Conservation (phyloP, 1,140 invertebrate genomes). For the Eurosta solidaginis region DNA sequence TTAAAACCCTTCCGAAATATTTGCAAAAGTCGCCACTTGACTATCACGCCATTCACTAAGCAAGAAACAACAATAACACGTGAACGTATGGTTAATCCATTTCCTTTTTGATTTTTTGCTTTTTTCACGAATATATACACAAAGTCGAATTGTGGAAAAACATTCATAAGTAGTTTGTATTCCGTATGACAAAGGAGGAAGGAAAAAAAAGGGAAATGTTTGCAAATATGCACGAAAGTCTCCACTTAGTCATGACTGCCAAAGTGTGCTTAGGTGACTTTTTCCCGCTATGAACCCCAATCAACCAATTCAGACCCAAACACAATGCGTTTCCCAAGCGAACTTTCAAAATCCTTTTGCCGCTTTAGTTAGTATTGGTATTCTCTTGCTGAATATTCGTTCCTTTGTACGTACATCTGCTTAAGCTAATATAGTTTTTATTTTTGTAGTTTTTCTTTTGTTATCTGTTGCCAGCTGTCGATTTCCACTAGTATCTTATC, state of each 20-base stretch:
- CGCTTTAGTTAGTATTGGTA: not conserved
- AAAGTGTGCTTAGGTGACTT: not conserved
- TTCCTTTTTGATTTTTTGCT: too few species aligned
- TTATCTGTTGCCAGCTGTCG: not conserved
- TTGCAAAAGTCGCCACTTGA: not conserved
- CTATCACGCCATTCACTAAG: not conserved
- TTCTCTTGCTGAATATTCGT: too few species aligned
- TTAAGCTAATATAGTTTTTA: not conserved
- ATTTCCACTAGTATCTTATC: not conserved
- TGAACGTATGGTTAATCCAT: not conserved
- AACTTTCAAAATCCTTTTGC: not conserved
- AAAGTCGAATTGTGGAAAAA: not conserved
- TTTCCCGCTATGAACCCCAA: not conserved
- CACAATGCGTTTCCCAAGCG: not conserved
- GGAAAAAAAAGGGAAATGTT: not conserved
- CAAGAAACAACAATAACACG: not conserved
- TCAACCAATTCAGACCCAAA: not conserved
- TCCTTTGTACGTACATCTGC: not conserved
- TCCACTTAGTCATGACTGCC: slow-evolving; percentile 8
- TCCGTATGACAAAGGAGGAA: not conserved
- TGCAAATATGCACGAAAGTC: slow-evolving; percentile 24
- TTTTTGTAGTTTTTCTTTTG: too few species aligned
- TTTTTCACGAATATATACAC: not conserved
- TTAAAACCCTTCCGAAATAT: not conserved
- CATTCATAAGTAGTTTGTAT: slow-evolving; percentile 5